Conservation (phyloP, 2,888 invertebrate genomes). For the Cyclophora punctaria region DNA sequence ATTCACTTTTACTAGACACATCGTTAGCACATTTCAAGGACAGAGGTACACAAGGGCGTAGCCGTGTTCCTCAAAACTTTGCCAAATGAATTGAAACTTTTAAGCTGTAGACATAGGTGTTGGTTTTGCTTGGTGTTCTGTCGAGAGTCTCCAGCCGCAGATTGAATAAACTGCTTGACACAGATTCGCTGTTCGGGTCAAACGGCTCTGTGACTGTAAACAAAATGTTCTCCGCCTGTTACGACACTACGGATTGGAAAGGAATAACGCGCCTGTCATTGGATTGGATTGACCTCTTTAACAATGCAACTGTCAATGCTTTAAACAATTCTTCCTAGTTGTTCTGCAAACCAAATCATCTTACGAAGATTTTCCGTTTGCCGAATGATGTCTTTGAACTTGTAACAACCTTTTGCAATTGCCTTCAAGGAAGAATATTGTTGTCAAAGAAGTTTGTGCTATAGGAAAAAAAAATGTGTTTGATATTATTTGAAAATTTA, state of each 20-base stretch:
- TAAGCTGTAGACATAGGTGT: slow-evolving; percentile 24
- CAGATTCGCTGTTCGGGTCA: slow-evolving; percentile 73
- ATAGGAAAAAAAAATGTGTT: no score
- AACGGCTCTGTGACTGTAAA: slow-evolving; percentile 53
- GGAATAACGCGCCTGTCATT: slow-evolving; percentile 21
- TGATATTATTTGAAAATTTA: no score
- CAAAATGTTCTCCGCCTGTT: slow-evolving; percentile 50
- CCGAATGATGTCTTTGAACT: no score
- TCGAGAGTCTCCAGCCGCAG: slow-evolving; percentile 53
- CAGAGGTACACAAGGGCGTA: slow-evolving; percentile 53
- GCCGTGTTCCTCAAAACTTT: slow-evolving; percentile 31
- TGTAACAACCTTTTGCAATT: no score
- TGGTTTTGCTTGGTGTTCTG: slow-evolving; percentile 33
- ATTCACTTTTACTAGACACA: slow-evolving; percentile 34
- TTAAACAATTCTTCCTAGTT: no score
- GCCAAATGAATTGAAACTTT: slow-evolving; percentile 34
- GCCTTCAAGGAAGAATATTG: no score
- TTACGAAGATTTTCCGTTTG: no score
- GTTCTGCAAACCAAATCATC: no score
- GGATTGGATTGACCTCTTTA: slow-evolving; percentile 4
- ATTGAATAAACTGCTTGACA: slow-evolving; percentile 76
- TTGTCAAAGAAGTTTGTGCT: no score
- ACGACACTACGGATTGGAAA: slow-evolving; percentile 51
- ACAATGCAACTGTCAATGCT: no score
- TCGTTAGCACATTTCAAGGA: slow-evolving; percentile 62